These are phyloP conservation scores for Cephus spinipes DNA, from an alignment of 2,888 invertebrate genomes.

Conservation along the genomic window DNA sequence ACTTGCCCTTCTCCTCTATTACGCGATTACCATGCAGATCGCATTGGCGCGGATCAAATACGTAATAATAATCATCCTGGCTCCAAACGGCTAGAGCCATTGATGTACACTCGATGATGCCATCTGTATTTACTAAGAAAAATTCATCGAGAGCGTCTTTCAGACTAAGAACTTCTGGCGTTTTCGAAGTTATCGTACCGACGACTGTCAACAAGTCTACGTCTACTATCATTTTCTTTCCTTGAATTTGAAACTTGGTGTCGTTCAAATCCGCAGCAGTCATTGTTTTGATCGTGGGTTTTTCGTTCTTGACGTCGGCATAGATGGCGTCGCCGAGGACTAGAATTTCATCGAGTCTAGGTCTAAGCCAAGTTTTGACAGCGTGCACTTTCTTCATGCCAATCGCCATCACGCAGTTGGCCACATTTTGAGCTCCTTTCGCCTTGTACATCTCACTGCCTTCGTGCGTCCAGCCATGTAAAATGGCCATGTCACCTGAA, in stretches of 20 bases:
- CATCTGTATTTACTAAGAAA: constrained; percentile 50
- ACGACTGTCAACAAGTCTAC: constrained; percentile 53
- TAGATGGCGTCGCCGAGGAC: constrained; percentile 47
- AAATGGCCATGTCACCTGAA: constrained; percentile 37
- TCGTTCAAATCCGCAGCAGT: constrained; percentile 52
- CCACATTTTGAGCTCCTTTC: constrained; percentile 53
- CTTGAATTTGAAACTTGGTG: constrained; percentile 39
- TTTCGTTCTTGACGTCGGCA: constrained; percentile 39
- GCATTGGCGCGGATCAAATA: constrained; percentile 72
- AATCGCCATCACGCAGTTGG: constrained; percentile 52
- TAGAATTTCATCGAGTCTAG: constrained; percentile 53
- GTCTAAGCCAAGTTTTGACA: constrained; percentile 53
- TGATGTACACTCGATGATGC: constrained; percentile 52
- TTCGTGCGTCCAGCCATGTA: constrained; percentile 57
- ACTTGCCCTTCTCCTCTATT: constrained; percentile 37
- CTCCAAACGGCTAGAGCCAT: constrained; percentile 71
- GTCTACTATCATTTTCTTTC: constrained; percentile 42
- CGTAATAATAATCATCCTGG: constrained; percentile 70
- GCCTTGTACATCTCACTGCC: constrained; percentile 49
- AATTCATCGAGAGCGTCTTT: constrained; percentile 54
- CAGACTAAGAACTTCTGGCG: constrained; percentile 45
- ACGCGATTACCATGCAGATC: constrained; percentile 54
- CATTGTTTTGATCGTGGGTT: constrained; percentile 45
- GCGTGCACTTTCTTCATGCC: constrained; percentile 50
- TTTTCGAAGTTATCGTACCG: constrained; percentile 54